Conservation (phyloP, 2,797 vertebrate genomes). For the Rhinogobio ventralis region DNA sequence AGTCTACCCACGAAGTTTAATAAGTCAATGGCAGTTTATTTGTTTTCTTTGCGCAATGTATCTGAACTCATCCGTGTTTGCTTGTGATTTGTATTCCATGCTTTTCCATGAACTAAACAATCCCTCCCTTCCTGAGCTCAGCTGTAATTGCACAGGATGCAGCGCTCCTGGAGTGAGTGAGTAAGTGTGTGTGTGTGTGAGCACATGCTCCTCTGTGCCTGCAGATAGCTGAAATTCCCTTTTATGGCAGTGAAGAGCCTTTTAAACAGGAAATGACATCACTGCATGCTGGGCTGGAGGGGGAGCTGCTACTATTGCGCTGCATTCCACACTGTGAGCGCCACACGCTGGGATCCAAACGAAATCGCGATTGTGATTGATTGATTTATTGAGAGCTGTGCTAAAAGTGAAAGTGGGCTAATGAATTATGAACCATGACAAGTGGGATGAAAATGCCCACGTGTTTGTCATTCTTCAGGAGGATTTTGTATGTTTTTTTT, state of each 20-base stretch:
- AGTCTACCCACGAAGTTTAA: background rate
- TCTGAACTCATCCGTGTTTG: conserved; percentile 40
- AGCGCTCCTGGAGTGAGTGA: conserved; percentile 58
- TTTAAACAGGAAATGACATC: conserved; percentile 83
- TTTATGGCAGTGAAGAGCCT: conserved; percentile 79
- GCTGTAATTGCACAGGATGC: conserved; percentile 71
- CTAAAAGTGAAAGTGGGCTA: background rate
- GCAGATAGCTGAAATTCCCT: conserved; percentile 78
- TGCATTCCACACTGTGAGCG: conserved; percentile 66
- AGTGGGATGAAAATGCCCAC: background rate
- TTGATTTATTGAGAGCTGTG: conserved; percentile 26
- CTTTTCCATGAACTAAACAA: conserved; percentile 60
- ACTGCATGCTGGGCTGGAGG: conserved; percentile 61
- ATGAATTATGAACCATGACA: conserved; percentile 17
- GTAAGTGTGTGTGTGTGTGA: conserved; percentile 17
- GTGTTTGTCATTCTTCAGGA: conserved; percentile 26
- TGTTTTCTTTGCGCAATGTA: background rate
- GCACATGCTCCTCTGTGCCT: conserved; percentile 52
- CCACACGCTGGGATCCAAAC: conserved; percentile 32
- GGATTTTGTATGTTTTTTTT: background rate
- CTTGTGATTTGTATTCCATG: conserved; percentile 53
- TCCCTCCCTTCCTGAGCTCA: conserved; percentile 61
- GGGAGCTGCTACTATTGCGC: conserved; percentile 62
- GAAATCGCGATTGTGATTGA: conserved; percentile 9
- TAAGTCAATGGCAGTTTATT: background rate